These are phyloP conservation scores for Pammene aurita DNA, from an alignment of 2,888 invertebrate genomes.

Conservation along the genomic window DNA sequence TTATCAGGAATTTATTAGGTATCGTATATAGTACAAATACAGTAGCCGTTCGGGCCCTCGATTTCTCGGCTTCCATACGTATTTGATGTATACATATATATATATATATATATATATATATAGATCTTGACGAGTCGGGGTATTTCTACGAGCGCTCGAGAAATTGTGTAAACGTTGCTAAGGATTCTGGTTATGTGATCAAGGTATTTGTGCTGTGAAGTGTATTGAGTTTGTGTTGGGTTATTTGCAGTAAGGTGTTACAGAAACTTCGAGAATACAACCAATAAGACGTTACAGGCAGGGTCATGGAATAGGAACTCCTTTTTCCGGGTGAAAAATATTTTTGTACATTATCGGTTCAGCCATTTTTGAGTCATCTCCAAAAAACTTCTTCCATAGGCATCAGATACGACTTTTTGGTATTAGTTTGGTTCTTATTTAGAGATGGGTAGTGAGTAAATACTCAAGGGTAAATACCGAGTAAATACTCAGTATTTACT, in stretches of 20 bases:
- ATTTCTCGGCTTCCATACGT: conserved; percentile 35
- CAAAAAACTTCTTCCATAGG: too few relatives aligned
- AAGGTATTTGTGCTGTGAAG: conserved; percentile 10
- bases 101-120: conserved; percentile 9
- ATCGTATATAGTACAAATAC: conserved; percentile 44
- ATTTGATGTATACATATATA: conserved; percentile 22
- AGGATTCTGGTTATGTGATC: conserved; percentile 21
- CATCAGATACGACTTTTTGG: too few relatives aligned
- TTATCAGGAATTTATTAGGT: conserved; percentile 68
- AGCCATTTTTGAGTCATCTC: too few relatives aligned
- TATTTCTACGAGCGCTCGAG: conserved; percentile 10
- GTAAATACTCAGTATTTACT: too few relatives aligned
- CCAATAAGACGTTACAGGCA: too few relatives aligned
- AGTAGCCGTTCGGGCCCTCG: conserved; percentile 33
- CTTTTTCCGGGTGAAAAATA: too few relatives aligned
- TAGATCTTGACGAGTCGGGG: conserved; percentile 11
- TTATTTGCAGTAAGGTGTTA: not conserved
- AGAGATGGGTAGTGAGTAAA: too few relatives aligned
- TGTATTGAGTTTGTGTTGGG: not conserved
- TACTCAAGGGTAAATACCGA: too few relatives aligned
- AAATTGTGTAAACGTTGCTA: conserved; percentile 16
- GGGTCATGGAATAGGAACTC: too few relatives aligned
- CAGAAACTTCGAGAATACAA: too few relatives aligned
- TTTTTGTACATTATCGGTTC: too few relatives aligned
- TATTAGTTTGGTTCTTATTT: too few relatives aligned